Evolutionary conservation across 2,113 vertebrate genomes (phyloP), one percentile per base, ranked within the genome.

Genomic region (Poecile atricapillus): DNA sequence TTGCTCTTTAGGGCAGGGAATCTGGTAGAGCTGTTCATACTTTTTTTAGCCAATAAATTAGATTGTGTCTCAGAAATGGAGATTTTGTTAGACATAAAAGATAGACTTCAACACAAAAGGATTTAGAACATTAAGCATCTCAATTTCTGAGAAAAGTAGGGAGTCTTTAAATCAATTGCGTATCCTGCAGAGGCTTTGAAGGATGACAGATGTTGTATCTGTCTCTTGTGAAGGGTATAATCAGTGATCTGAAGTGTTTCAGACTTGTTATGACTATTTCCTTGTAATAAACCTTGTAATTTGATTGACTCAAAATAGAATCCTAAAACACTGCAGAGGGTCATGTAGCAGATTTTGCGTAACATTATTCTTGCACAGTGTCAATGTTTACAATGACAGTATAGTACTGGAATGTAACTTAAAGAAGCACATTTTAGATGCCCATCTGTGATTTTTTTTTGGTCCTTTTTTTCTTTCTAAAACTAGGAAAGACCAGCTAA

Each of bases 231-330:
- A 93, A 93, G 89, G 80, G 35, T 95, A 60, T 97, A 94, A 94
- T 96, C 75, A 80, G 76, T 89, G 90, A 92, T 95, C 39, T 88
- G 59, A 93, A 90, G 76, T 88, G 68, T 94, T 96, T 92, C 71
- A 94, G 59, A 86, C 79, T 93, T 96, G 78, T 93, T 95, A 76
- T 76, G 87, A 90, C 82, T 94, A 43, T 92, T 95, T 92, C 24
- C 86, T 77, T 80, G 50, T 94, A 92, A 92, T 93, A 95, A 96
- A 70, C 50, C 44, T 93, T 75, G 65, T 94, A 90, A 91, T 96
- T 91, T 93, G 64, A 77, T 92, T 90, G 80, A 86, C 64, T 95
- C 39, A 69, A 93, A 92, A 93, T 76, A 93, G 92, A 94, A 83
- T 77, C 76, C 44, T 86, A 62, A 92, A 95, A 74, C 27, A 50